Evolutionary conservation across 2,797 vertebrate genomes (phyloP), one percentile per base, ranked within the genome.

Genomic region (Rhinoraja longicauda): DNA sequence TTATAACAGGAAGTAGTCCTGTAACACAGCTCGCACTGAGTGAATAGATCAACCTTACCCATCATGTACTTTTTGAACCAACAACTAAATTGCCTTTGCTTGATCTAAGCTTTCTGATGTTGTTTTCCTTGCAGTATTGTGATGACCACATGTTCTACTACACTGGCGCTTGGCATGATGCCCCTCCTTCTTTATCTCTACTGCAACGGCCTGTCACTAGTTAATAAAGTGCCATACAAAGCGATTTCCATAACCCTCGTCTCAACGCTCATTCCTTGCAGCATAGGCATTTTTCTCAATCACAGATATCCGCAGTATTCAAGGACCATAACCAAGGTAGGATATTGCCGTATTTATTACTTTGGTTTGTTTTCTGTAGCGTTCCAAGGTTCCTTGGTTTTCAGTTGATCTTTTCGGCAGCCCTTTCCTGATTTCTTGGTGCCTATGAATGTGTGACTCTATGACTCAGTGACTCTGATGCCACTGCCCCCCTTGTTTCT

Each of bases 71-170:
- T 82, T 92, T 53, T 73, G n/a, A 88, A 88, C 0, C 19, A 7
- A 32, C 62, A 67, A 88, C 29, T 17, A 75, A 70, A 92, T 73
- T 92, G 45, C 24, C 10, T 75, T 53, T 91, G 67, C 21, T 2
- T 91, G 39, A 73, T 29, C 67, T 75, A n/a, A 2, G 70, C 0
- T 0, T 12, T 59, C 78, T 36, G 93, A 45, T 79, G 53, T 39
- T n/a, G 93, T 93, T 94, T 93, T 94, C 93, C 73, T 1, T 82
- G 72, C 93, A 98, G 98, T 94, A 97, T 98, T 17, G 95, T 97
- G 93, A 97, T 98, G 97, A 98, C 98, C 5, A 96, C 97, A 0
- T 98, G 97, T 93, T 98, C 97, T 93, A 96, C 95, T 2, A 93
- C 97, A 62, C 93, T 94, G 45, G 97, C 97, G 17, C 94, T 97